These are phyloP conservation scores for Tricholauxania praeusta DNA, from an alignment of 2,888 invertebrate species.

Conservation along the genomic window DNA sequence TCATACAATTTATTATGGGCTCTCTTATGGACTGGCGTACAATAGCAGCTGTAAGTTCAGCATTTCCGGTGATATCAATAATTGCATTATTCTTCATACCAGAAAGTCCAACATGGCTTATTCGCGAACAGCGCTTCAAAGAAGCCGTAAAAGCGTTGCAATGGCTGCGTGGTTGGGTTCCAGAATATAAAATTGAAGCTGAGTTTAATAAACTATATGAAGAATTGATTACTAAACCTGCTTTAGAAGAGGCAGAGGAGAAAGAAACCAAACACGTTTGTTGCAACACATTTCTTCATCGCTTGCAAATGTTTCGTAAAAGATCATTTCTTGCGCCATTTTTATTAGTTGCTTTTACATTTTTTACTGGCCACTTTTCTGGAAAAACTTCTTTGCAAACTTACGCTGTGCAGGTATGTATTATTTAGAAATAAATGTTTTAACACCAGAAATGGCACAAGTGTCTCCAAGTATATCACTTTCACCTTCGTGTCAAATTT, in stretches of 20 bases:
- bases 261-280: conserved; percentile 37
- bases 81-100: conserved; percentile 79
- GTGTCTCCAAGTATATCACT: no score
- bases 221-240: conserved; percentile 60
- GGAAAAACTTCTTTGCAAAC: conserved; percentile 82
- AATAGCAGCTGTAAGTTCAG: conserved; percentile 77
- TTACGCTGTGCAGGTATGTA: conserved; percentile 74
- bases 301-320: conserved; percentile 70
- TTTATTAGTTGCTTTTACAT: conserved; percentile 74
- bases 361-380: conserved; percentile 81
- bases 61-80: conserved; percentile 75
- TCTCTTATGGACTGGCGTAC: conserved; percentile 79
- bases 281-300: conserved; percentile 46
- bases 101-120: conserved; percentile 86
- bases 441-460: background rate
- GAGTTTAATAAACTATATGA: conserved; percentile 66
- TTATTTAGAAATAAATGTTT: background rate
- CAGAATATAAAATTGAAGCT: conserved; percentile 71
- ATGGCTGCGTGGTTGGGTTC: conserved; percentile 85
- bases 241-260: conserved; percentile 55
- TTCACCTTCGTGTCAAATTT: no score
- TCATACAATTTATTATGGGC: conserved; percentile 81
- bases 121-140: conserved; percentile 74
- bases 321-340: conserved; percentile 79
- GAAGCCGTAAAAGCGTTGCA: conserved; percentile 79